Percentiles rank a stretch among this genome's conserved stretches.
phyloP scores from a whole-genome alignment of 2,797 vertebrate species.

The Oophaga sylvatica region DNA sequence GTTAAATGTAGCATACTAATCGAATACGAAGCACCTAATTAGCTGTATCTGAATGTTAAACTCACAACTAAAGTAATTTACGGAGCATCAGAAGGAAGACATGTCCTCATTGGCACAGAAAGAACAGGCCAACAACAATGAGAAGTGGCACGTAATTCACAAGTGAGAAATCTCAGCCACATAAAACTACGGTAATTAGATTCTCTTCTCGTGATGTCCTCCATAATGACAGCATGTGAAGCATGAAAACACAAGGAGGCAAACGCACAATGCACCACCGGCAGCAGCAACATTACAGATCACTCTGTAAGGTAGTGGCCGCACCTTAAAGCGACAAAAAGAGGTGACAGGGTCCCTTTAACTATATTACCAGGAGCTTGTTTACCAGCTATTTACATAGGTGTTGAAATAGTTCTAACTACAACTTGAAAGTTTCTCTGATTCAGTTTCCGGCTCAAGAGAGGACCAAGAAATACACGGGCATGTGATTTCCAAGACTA shows the following conservation, averaged over 20 bases:
- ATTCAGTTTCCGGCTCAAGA: no score
- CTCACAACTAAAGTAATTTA: slow-evolving; percentile 45
- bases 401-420: no score
- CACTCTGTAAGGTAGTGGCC: no score
- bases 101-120: slow-evolving; percentile 37
- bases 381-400: no score
- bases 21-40: slow-evolving; percentile 46
- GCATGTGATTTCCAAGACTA: no score
- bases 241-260: slow-evolving; percentile 11
- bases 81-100: slow-evolving; percentile 40
- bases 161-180: slow-evolving; percentile 45
- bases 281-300: not conserved
- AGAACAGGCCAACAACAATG: slow-evolving; percentile 36
- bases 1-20: slow-evolving; percentile 52
- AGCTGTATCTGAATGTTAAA: slow-evolving; percentile 39
- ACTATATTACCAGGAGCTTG: no score
- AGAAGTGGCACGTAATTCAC: slow-evolving; percentile 43
- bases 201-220: slow-evolving; percentile 28
- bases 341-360: no score
- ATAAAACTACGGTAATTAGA: slow-evolving; percentile 48
- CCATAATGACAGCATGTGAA: slow-evolving; percentile 35
- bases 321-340: no score
- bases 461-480: no score
- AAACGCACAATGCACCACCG: slow-evolving; percentile 35
- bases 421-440: no score